Evolutionary conservation across 2,113 vertebrate genomes (phyloP).

Genomic region (Cryptoleucopteryx plumbea): DNA sequence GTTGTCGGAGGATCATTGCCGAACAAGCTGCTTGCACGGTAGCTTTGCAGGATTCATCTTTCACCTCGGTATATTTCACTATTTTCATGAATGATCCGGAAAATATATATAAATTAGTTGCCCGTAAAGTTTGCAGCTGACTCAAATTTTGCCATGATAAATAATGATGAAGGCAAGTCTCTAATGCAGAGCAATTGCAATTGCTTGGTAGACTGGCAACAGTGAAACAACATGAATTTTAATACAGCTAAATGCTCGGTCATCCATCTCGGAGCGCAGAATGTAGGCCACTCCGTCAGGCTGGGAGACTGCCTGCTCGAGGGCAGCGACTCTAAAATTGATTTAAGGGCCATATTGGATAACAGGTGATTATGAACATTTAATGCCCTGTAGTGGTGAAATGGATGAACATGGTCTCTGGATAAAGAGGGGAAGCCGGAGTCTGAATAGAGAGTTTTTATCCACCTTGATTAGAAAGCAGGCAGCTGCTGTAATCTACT

Average conservation of each 20-base stretch:
- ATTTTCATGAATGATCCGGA: not conserved
- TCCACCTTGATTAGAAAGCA: not conserved
- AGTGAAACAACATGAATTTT: not conserved
- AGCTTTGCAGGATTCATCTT: not conserved
- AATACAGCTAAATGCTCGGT: not conserved
- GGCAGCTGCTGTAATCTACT: not conserved
- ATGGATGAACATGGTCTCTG: not conserved
- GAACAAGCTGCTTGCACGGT: not conserved
- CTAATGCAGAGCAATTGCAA: not conserved
- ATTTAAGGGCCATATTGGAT: not conserved
- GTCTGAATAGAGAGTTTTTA: not conserved
- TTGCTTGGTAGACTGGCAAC: not conserved
- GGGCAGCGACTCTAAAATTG: not conserved
- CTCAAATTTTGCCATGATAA: not conserved
- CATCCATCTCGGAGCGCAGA: not conserved
- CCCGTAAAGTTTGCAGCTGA: not conserved
- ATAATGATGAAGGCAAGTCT: not conserved
- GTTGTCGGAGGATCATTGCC: not conserved
- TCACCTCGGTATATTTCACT: not conserved
- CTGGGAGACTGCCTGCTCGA: not conserved
- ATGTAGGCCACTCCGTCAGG: not conserved
- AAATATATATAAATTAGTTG: not conserved
- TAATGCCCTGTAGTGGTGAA: not conserved
- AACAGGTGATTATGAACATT: not conserved
- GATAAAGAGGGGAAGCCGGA: not conserved